Conservation (phyloP, 2,888 invertebrate genomes). For the Apamea crenata region DNA sequence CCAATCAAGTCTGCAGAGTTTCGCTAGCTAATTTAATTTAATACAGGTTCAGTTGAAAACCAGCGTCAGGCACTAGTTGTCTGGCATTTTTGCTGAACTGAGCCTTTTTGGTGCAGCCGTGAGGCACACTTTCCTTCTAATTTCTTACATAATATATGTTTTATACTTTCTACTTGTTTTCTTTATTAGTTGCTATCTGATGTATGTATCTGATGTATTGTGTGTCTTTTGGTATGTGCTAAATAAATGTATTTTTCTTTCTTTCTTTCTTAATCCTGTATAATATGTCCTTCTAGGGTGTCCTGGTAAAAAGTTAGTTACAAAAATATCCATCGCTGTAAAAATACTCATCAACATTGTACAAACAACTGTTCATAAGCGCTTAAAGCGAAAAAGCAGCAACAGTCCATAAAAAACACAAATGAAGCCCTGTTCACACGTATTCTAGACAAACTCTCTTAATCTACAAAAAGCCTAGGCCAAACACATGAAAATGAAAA, state of each 20-base stretch:
- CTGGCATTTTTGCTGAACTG: too few species aligned
- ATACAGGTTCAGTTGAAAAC: too few species aligned
- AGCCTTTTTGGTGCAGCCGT: too few species aligned
- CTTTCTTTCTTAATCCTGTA: too few species aligned
- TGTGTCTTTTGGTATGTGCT: too few species aligned
- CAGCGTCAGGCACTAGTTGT: too few species aligned
- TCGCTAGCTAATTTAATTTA: not conserved
- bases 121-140: too few species aligned
- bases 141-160: too few species aligned
- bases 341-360: conserved; percentile 13
- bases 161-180: too few species aligned
- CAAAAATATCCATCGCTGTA: not conserved
- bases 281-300: not conserved
- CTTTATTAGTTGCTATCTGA: too few species aligned
- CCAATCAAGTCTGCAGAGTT: not conserved
- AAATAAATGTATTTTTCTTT: too few species aligned
- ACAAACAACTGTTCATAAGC: conserved; percentile 8
- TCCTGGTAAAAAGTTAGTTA: not conserved
- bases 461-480: conserved; percentile 35
- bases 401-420: conserved; percentile 2
- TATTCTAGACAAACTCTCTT: conserved; percentile 18
- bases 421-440: conserved; percentile 25
- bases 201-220: too few species aligned
- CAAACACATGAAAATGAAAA: conserved; percentile 31
- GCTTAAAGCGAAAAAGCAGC: conserved; percentile 2